A percentile compares a stretch with the other conserved stretches of the same genome.
phyloP scores from a whole-genome alignment of 1,140 invertebrate species.

The Anagrus nilaparvatae region DNA sequence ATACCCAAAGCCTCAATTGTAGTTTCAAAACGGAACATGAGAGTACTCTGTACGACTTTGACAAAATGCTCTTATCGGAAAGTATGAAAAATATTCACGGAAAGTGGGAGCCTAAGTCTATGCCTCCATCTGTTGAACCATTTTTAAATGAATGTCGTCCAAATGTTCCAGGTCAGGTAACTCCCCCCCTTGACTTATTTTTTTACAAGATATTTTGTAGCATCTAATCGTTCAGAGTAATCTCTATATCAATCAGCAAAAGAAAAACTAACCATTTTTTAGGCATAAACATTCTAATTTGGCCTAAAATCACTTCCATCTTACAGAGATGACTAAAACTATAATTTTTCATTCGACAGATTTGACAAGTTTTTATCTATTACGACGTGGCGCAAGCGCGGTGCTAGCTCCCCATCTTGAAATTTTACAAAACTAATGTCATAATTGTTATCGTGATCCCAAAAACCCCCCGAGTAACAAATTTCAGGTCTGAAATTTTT shows the following conservation, averaged over 20 bases:
- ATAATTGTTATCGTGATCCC: too few species aligned
- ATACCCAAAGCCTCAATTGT: too few species aligned
- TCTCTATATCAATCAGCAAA: slow-evolving; percentile 15
- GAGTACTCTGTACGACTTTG: too few species aligned
- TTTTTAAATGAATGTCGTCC: slow-evolving; percentile 6
- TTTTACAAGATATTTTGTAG: neutral
- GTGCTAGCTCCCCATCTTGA: too few species aligned
- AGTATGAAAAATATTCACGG: neutral
- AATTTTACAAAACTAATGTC: too few species aligned
- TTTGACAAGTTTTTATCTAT: too few species aligned
- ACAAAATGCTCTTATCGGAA: neutral
- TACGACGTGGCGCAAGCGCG: too few species aligned
- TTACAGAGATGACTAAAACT: slow-evolving; percentile 30
- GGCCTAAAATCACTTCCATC: slow-evolving; percentile 22
- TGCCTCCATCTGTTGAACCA: neutral
- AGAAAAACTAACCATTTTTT: slow-evolving; percentile 18
- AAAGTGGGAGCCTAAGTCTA: slow-evolving; percentile 1
- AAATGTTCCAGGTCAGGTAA: slow-evolving; percentile 11
- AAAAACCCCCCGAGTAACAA: too few species aligned
- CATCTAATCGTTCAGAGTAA: slow-evolving; percentile 14
- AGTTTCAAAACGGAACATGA: too few species aligned
- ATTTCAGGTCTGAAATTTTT: too few species aligned
- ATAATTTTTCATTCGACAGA: too few species aligned
- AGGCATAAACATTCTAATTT: slow-evolving; percentile 25
- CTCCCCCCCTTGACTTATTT: slow-evolving; percentile 7